Percentiles rank a stretch among this genome's conserved stretches.
phyloP scores from a whole-genome alignment of 2,888 invertebrate genomes.

The Oscheius sp. region DNA sequence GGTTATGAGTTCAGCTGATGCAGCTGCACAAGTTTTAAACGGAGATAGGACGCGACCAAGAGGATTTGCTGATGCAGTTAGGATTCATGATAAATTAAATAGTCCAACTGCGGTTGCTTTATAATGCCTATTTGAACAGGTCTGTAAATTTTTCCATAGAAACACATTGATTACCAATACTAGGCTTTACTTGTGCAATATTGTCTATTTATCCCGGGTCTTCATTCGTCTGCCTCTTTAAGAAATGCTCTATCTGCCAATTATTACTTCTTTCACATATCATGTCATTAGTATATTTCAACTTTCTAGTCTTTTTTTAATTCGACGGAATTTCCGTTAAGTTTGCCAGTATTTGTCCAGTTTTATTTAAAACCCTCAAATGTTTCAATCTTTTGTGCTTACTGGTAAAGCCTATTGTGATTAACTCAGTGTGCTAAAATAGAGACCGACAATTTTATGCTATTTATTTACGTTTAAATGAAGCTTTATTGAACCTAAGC shows the following conservation, averaged over 20 bases:
- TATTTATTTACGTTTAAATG: not conserved
- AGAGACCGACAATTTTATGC: too few relatives aligned
- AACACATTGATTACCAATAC: not conserved
- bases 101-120: constrained; percentile 32
- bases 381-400: not conserved
- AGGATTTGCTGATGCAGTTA: constrained; percentile 57
- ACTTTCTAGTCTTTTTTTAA: not conserved
- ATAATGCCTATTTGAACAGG: too few relatives aligned
- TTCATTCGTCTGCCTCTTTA: not conserved
- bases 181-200: not conserved
- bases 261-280: too few relatives aligned
- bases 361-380: not conserved
- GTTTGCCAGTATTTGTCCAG: not conserved
- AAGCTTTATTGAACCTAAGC: too few relatives aligned
- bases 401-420: not conserved
- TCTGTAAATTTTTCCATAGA: not conserved
- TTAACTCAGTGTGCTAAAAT: too few relatives aligned
- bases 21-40: constrained; percentile 35
- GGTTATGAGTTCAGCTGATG: not conserved
- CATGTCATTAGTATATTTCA: not conserved
- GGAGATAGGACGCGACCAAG: constrained; percentile 45
- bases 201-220: not conserved
- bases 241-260: too few relatives aligned
- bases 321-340: not conserved
- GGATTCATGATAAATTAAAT: constrained; percentile 51